phyloP scores from a whole-genome alignment of 2,113 vertebrate species.

The Aleadryas rufinucha region DNA sequence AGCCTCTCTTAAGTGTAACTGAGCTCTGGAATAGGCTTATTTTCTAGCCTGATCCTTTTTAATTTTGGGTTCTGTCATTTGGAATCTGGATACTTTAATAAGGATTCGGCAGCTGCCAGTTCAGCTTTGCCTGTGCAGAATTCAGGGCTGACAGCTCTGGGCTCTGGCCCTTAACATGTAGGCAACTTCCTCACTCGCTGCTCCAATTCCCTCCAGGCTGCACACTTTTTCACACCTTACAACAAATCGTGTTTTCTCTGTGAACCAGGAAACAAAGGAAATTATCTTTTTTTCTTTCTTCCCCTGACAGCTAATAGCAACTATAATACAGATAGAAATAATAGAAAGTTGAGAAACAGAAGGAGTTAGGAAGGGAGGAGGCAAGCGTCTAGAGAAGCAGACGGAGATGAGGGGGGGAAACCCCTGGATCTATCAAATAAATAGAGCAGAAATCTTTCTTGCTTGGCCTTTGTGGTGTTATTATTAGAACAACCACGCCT shows the following conservation, averaged over 20 bases:
- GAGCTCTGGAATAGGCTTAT: background rate
- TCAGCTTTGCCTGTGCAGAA: background rate
- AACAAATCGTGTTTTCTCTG: background rate
- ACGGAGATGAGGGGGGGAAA: slow-evolving; percentile 7
- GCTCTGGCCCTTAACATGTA: background rate
- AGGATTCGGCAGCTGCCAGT: fast-evolving
- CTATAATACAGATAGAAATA: background rate
- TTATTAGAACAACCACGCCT: slow-evolving; percentile 67
- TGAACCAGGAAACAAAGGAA: background rate
- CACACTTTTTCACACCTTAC: background rate
- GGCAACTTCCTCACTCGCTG: background rate
- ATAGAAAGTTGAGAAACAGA: background rate
- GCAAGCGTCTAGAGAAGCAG: slow-evolving; percentile 28
- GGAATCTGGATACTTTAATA: background rate
- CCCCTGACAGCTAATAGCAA: background rate
- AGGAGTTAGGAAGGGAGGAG: background rate
- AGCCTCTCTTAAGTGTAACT: background rate
- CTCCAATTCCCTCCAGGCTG: background rate
- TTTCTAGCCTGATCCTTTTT: background rate
- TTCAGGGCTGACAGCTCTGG: background rate
- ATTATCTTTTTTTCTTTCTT: background rate
- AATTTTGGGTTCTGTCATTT: background rate
- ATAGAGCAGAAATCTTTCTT: slow-evolving; percentile 70
- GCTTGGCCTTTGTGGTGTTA: slow-evolving; percentile 66
- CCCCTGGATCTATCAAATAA: slow-evolving; percentile 56